Evolutionary conservation across 2,113 vertebrate genomes (phyloP), one percentile per base, ranked within the genome.

Genomic region (Dipodomys stephensi): DNA sequence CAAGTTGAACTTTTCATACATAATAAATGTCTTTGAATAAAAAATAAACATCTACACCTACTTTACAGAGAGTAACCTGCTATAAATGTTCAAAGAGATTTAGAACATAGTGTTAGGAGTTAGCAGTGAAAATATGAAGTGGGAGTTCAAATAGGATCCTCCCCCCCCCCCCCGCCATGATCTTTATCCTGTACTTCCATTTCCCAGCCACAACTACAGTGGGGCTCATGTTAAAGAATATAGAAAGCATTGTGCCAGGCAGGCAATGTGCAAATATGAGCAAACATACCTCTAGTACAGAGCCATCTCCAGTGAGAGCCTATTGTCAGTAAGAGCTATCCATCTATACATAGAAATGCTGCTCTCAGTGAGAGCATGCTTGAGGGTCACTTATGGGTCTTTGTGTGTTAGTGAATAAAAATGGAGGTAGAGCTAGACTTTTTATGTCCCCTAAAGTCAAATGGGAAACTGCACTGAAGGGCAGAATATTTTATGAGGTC

Each of bases 31-130:
- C 27, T 83, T 89, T 35, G 53, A 92, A 23, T 25, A 73, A 57
- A 39, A 82, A 72, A 27, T 77, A 83, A 64, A 64, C 83, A 72
- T 49, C 25, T 13, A 77, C 4, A 71, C 28, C 73, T 79, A 23
- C 73, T 72, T 83, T 76, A 77, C 23, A 79, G 30, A 82, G 30
- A 83, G 25, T 68, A 81, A 23, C 8, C 74, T 79, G 44, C 20
- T 87, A 67, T 77, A 83, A 74, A 49, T 68, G 76, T 73, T 89
- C 39, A 84, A 60, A 83, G 64, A 64, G 11, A 87, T 83, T 93
- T 79, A 81, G 74, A 62, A 16, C 32, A 64, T 46, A 2, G 1
- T 77, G 27, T 4, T 53, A 30, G 25, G n/a, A 20, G n/a, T 22
- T 46, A 53, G 30, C 11, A 84, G n/a, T 6, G 7, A 80, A 11